Conservation (phyloP, 2,888 invertebrate species). For the Cryptocephalus primarius region DNA sequence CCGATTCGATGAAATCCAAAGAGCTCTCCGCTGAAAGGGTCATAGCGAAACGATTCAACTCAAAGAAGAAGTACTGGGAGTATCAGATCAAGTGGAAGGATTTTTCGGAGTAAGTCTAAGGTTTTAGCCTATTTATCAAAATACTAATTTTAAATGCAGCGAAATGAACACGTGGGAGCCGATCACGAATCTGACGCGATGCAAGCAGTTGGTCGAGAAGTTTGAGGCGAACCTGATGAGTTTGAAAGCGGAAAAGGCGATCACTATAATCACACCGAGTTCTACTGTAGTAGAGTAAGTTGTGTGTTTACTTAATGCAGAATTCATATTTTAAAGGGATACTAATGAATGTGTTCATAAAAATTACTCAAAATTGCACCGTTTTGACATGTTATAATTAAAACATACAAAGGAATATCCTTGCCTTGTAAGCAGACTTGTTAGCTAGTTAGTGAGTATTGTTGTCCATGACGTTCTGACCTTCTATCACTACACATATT, state of each 20-base stretch:
- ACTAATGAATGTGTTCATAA: too few relatives aligned
- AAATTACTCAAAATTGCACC: too few relatives aligned
- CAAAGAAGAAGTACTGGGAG: conserved; percentile 63
- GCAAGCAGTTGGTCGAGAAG: conserved; percentile 65
- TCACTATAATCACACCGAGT: conserved; percentile 5
- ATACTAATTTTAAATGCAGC: conserved; percentile 31
- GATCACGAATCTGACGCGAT: conserved; percentile 61
- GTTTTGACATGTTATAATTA: too few relatives aligned
- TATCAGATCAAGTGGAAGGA: conserved; percentile 82
- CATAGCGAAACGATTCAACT: conserved; percentile 72
- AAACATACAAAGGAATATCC: too few relatives aligned
- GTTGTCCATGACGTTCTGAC: too few relatives aligned
- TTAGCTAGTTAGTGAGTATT: too few relatives aligned
- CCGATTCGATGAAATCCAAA: conserved; percentile 27
- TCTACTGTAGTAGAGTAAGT: conserved; percentile 1
- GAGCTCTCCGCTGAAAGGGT: conserved; percentile 76
- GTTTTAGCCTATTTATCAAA: too few relatives aligned
- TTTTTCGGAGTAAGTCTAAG: conserved; percentile 44
- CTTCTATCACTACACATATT: too few relatives aligned
- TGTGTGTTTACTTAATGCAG: neutral
- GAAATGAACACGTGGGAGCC: conserved; percentile 82
- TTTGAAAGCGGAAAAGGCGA: conserved; percentile 45
- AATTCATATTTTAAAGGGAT: too few relatives aligned
- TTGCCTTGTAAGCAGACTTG: too few relatives aligned
- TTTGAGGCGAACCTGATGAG: conserved; percentile 70